A percentile compares a stretch with the other conserved stretches of the same genome.
Conservation (phyloP, 2,113 vertebrate genomes). For the Plestiodon gilberti region DNA sequence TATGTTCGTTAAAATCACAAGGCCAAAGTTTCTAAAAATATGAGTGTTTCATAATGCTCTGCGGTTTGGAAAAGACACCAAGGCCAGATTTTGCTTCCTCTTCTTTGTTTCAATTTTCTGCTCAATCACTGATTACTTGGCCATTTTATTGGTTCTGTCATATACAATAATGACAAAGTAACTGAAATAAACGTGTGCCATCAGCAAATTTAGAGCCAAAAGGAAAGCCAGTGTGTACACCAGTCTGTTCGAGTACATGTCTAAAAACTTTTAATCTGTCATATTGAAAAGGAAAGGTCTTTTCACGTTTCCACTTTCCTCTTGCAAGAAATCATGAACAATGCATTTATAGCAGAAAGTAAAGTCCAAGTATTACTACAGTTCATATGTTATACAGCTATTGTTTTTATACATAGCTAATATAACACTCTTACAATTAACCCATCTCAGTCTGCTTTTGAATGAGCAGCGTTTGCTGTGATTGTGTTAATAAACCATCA, state of each 20-base stretch:
- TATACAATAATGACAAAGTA: slow-evolving; percentile 29
- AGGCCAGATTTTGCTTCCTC: slow-evolving; percentile 16
- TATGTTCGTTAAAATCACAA: background rate
- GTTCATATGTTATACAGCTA: background rate
- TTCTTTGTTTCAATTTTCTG: slow-evolving; percentile 29
- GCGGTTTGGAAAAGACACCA: background rate
- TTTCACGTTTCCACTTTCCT: slow-evolving; percentile 29
- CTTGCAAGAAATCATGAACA: background rate
- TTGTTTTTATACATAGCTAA: background rate
- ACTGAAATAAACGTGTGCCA: slow-evolving; percentile 52
- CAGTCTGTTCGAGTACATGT: slow-evolving; percentile 10
- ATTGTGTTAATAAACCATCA: slow-evolving; percentile 15
- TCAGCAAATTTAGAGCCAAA: slow-evolving; percentile 33
- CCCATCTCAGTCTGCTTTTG: slow-evolving; percentile 33
- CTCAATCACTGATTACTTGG: slow-evolving; percentile 19
- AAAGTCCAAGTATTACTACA: background rate
- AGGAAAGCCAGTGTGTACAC: slow-evolving; percentile 32
- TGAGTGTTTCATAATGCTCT: background rate
- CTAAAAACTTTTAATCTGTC: slow-evolving; percentile 41
- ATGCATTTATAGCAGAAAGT: slow-evolving; percentile 4
- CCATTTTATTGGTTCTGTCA: slow-evolving; percentile 29
- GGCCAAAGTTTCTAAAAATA: background rate
- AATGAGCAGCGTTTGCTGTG: slow-evolving; percentile 31
- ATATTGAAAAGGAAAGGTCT: slow-evolving; percentile 9
- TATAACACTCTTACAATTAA: background rate